Evolutionary conservation across 2,797 vertebrate species (phyloP).

Genomic region (Lagocephalus sceleratus): DNA sequence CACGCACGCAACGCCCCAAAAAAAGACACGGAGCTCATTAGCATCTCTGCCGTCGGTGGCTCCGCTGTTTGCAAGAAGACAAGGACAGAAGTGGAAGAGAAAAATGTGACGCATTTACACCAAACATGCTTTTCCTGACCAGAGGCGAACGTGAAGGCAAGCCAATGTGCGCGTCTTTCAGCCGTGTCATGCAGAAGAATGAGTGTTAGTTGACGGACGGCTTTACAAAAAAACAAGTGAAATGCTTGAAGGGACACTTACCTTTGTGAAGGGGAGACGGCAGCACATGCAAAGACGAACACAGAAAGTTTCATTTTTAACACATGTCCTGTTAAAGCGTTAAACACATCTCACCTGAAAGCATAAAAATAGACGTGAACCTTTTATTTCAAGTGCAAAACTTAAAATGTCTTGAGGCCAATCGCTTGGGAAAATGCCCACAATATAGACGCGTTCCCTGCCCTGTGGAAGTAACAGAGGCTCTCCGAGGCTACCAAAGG

Average conservation of each 20-base stretch:
- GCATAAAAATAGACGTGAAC: not conserved
- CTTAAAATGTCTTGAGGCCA: too few relatives aligned
- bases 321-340: not conserved
- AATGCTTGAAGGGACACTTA: conserved; percentile 43
- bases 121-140: conserved; percentile 50
- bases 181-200: conserved; percentile 14
- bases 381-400: not conserved
- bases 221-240: not conserved
- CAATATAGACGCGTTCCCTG: not conserved
- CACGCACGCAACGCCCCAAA: conserved; percentile 29
- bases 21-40: conserved; percentile 58
- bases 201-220: not conserved
- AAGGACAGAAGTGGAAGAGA: conserved; percentile 1
- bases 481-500: conserved; percentile 63
- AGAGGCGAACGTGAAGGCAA: conserved; percentile 19
- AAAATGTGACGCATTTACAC: conserved; percentile 29
- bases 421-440: too few relatives aligned
- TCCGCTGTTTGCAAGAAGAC: conserved; percentile 54
- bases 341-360: not conserved
- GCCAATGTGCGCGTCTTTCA: conserved; percentile 37
- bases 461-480: not conserved
- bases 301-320: conserved; percentile 7
- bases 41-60: conserved; percentile 62
- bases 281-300: conserved; percentile 38
- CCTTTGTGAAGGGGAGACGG: conserved; percentile 43